Conservation (phyloP, 2,888 invertebrate species). For the Pristionchus exspectatus region DNA sequence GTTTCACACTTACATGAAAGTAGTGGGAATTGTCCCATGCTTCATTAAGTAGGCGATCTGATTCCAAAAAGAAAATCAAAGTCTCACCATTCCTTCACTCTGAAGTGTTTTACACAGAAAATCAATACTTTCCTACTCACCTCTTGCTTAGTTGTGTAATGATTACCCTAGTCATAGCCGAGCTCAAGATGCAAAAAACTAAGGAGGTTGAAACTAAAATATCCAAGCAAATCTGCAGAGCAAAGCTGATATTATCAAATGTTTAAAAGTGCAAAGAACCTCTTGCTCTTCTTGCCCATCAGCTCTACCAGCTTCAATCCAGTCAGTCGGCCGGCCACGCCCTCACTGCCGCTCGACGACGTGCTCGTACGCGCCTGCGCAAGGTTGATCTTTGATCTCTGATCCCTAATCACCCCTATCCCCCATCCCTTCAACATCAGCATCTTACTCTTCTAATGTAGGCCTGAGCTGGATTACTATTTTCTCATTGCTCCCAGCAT, state of each 20-base stretch:
- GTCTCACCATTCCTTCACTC: neutral
- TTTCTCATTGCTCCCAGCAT: neutral
- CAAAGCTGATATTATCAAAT: too few species aligned
- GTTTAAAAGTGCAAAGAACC: too few species aligned
- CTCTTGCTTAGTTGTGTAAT: too few species aligned
- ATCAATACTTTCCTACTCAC: neutral
- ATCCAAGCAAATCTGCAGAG: too few species aligned
- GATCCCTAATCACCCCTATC: neutral
- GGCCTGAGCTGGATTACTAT: too few species aligned
- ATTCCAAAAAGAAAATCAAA: too few species aligned
- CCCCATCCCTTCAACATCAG: neutral
- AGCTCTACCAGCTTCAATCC: conserved; percentile 74
- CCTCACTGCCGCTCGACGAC: neutral
- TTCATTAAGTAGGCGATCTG: too few species aligned
- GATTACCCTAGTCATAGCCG: too few species aligned
- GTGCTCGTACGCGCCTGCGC: neutral
- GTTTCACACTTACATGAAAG: neutral
- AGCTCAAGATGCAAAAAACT: too few species aligned
- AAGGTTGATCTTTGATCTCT: conserved; percentile 14
- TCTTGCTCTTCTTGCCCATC: conserved; percentile 61
- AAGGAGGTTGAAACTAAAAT: too few species aligned
- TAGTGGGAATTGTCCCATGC: neutral
- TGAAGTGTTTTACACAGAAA: neutral
- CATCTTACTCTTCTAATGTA: too few species aligned
- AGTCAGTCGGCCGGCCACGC: conserved; percentile 63